Evolutionary conservation across 2,113 vertebrate species (phyloP).

Genomic region (Mirounga angustirostris): DNA sequence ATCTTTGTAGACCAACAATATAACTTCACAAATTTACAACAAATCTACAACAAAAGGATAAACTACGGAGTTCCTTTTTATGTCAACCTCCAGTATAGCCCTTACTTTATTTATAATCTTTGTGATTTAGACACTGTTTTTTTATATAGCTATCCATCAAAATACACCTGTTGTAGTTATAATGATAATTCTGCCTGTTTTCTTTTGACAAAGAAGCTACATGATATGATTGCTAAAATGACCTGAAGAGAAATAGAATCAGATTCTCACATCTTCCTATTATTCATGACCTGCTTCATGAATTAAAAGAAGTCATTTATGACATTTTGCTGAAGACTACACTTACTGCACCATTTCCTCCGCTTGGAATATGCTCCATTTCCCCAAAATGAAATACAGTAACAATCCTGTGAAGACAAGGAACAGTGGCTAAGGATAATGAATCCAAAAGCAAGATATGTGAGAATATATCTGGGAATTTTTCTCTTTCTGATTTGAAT

Average conservation of each 20-base stretch:
- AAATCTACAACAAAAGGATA: neutral
- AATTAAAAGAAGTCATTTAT: slow-evolving; percentile 36
- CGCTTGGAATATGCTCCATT: neutral
- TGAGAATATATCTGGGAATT: neutral
- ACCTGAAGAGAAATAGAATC: neutral
- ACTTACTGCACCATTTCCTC: neutral
- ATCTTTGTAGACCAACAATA: neutral
- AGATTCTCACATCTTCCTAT: neutral
- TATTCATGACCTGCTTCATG: slow-evolving; percentile 4
- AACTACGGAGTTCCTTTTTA: neutral
- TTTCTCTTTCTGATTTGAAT: neutral
- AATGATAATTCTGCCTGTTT: slow-evolving; percentile 20
- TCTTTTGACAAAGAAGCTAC: slow-evolving; percentile 46
- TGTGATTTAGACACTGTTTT: neutral
- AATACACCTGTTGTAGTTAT: neutral
- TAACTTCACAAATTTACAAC: neutral
- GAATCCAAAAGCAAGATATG: neutral
- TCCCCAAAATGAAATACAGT: neutral
- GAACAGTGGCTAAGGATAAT: neutral
- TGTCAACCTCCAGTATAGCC: neutral
- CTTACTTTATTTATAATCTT: neutral
- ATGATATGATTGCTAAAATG: slow-evolving; percentile 20
- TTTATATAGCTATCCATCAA: neutral
- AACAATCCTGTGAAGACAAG: neutral
- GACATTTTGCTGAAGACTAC: slow-evolving; percentile 53